phyloP scores from a whole-genome alignment of 2,888 invertebrate genomes.

The Tribolium freemani region DNA sequence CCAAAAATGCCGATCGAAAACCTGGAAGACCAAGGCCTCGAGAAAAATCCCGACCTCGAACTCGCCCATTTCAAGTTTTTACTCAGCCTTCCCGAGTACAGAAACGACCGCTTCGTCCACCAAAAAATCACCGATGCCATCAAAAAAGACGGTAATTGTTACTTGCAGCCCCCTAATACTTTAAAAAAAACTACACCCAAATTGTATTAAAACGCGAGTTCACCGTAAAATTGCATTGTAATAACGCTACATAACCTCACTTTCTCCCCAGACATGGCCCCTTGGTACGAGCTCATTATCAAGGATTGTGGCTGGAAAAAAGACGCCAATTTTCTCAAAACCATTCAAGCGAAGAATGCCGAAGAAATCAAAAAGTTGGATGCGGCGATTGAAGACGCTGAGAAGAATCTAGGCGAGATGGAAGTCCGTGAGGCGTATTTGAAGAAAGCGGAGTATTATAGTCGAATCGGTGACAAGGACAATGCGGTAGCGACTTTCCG shows the following conservation, averaged over 20 bases:
- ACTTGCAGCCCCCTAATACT: neutral
- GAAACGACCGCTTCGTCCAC: slow-evolving; percentile 76
- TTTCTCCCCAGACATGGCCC: slow-evolving; percentile 83
- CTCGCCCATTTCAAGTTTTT: slow-evolving; percentile 91
- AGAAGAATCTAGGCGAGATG: slow-evolving; percentile 91
- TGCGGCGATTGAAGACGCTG: slow-evolving; percentile 90
- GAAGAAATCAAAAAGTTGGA: slow-evolving; percentile 83
- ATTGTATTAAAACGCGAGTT: neutral
- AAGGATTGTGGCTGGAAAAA: slow-evolving; percentile 84
- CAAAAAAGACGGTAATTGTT: slow-evolving; percentile 76
- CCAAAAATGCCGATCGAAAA: slow-evolving; percentile 72
- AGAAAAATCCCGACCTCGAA: slow-evolving; percentile 81
- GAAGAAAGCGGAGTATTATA: slow-evolving; percentile 87
- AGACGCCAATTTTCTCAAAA: slow-evolving; percentile 76
- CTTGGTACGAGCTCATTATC: slow-evolving; percentile 95
- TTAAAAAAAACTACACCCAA: neutral
- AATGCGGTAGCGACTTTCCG: slow-evolving; percentile 80
- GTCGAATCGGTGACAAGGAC: slow-evolving; percentile 88
- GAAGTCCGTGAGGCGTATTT: slow-evolving; percentile 85
- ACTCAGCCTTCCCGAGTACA: slow-evolving; percentile 83
- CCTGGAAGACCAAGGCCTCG: slow-evolving; percentile 73
- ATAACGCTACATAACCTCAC: slow-evolving; percentile 20
- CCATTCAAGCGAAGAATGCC: slow-evolving; percentile 81
- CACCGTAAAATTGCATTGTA: slow-evolving; percentile 9
- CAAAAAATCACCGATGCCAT: slow-evolving; percentile 82